Conservation (phyloP, 2,888 invertebrate genomes). For the Liposcelis brunnea region DNA sequence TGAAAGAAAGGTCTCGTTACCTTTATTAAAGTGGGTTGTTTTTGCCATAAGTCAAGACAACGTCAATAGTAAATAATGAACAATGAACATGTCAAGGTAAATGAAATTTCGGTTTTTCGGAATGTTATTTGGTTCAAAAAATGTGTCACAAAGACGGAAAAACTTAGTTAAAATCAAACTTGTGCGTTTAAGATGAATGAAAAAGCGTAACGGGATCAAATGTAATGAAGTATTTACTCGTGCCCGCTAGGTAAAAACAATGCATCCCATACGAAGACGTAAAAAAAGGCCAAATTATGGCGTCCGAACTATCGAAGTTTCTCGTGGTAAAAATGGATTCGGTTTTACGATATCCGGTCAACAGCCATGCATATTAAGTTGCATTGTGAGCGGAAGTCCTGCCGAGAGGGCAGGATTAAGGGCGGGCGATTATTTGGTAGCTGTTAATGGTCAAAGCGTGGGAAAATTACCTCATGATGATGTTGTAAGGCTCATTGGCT, state of each 20-base stretch:
- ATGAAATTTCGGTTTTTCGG: no score
- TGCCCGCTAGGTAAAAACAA: no score
- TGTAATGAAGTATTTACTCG: no score
- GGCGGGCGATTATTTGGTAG: slow-evolving; percentile 81
- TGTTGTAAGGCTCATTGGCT: slow-evolving; percentile 79
- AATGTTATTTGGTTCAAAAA: no score
- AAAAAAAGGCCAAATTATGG: slow-evolving; percentile 57
- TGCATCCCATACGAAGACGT: slow-evolving; percentile 44
- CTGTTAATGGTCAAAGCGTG: slow-evolving; percentile 81
- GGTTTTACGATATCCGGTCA: slow-evolving; percentile 98
- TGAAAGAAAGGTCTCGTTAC: no score
- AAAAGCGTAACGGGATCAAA: not conserved
- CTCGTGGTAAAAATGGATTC: slow-evolving; percentile 74
- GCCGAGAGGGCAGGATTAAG: slow-evolving; percentile 80
- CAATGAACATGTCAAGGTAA: no score
- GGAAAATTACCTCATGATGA: slow-evolving; percentile 86
- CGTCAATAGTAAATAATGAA: no score
- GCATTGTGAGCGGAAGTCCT: slow-evolving; percentile 77
- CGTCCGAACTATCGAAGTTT: slow-evolving; percentile 67
- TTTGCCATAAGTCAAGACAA: no score
- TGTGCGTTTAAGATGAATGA: not conserved
- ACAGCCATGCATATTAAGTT: slow-evolving; percentile 86
- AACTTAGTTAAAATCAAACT: no score
- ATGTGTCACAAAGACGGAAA: no score
- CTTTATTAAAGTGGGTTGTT: no score